Base-by-base conservation (phyloP, 2,888 invertebrate genomes). In the Drosophila pullipes region DNA sequence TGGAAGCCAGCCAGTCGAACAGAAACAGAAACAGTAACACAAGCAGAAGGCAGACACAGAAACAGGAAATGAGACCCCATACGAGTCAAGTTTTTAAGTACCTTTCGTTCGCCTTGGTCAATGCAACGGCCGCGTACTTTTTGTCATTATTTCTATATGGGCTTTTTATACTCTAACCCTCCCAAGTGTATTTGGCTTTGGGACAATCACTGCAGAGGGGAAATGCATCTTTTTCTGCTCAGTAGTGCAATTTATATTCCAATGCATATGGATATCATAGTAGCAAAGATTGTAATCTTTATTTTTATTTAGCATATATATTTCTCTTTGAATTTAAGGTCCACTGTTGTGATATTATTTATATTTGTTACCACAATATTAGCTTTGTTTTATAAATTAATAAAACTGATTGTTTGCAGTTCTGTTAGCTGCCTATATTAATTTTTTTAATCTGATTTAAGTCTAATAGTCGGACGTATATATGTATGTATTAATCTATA, bases 51-150 rank as follows among this genome's bases (percentile, higher is more conserved):
- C 62, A 33, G 62, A 47, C 18, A 61, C 53, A 44, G 63, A 86
- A 84, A 84, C 83, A 84, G 84, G 88, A 85, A 85, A 85, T 85
- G 74, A 83, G 81, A 74, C 78, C 82, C 69, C 75, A 78, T 76
- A 58, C 73, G 35, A 78, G 69, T 82, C 39, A n/a, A 70, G 52
- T 83, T 85, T 82, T 82, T 67, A 77, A 84, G 83, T 82, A 86
- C 77, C 74, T 74, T 82, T 83, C 67, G 82, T 82, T 74, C 70
- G 76, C 71, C 70, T 81, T 83, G 73, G 70, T 60, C 71, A 81
- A 58, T 81, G 71, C 79, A 83, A 54, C 47, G 66, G 65, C 59
- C 35, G 39, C 22, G 53, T 54, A 33, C 60, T 55, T 58, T 41
- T 62, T 60, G 70, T 53, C 65, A 49, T 62, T 47, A 16, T 62